Base-by-base conservation (phyloP, 2,113 vertebrate species). In the Illadopsis cleaveri region DNA sequence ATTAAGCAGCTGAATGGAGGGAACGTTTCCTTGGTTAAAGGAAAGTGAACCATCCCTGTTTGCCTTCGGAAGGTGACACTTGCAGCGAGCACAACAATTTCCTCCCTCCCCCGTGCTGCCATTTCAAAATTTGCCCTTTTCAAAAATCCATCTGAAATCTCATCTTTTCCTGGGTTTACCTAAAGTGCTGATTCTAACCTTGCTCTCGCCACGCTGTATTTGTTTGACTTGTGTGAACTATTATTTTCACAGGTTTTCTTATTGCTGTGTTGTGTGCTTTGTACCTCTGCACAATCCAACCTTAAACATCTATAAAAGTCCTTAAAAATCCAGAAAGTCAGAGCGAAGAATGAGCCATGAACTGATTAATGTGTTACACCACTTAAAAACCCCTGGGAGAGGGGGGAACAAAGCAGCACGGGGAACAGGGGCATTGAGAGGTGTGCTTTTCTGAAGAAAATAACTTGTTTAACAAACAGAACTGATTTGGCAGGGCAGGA, bases 121-220 rank as follows among this genome's bases (percentile, higher is more conserved):
- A 12, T 65, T 64, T 80, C 84, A 38, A 30, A 81, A 70, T 28
- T 6, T 94, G 84, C 76, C 78, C 90, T 93, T 91, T 94, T 91
- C 86, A 96, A 93, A 93, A 95, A 69, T n/a, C 86, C 75, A 80
- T 77, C 66, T 76, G 28, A 80, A 89, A 90, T 82, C 80, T 69
- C 45, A 30, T 79, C 21, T 93, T 82, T 87, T 56, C 81, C 50
- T 2, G 4, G 50, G 48, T 89, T 86, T 93, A 37, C 84, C 47
- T 25, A 30, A 69, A 86, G 81, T 76, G 45, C 93, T 6, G 10
- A 35, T 66, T 48, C 50, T 37, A 61, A 58, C 72, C 79, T 78
- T 45, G 66, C 27, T 66, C 65, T 23, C 17, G 9, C 57, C 7
- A 0, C 2, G 70, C 48, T 57, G 5, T 42, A 17, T 92, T 94